These are phyloP conservation scores for Procambarus clarkii DNA, from an alignment of 1,140 invertebrate genomes.

Conservation along the genomic window DNA sequence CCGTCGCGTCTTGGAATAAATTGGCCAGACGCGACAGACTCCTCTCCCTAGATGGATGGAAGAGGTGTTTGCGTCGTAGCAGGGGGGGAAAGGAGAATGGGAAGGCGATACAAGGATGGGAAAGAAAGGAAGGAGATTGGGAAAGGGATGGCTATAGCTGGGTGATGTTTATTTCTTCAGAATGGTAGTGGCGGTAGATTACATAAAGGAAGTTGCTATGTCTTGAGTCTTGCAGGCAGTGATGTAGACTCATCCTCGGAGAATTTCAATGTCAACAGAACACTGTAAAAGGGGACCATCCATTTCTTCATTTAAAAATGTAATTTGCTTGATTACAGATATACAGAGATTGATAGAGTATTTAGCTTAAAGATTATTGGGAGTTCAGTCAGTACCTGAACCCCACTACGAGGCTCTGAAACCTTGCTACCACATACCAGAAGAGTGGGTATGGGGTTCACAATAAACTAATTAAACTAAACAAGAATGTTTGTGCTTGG, in stretches of 20 bases:
- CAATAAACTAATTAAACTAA: too few species aligned
- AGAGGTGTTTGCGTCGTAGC: not conserved
- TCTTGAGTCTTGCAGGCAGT: not conserved
- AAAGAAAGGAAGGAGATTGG: not conserved
- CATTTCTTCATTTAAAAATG: too few species aligned
- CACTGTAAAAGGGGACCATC: too few species aligned
- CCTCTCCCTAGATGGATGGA: not conserved
- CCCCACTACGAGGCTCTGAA: too few species aligned
- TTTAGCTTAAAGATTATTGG: too few species aligned
- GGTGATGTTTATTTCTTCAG: too few species aligned
- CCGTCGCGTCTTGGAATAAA: constrained; percentile 27
- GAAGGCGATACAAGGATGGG: not conserved
- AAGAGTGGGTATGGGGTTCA: too few species aligned
- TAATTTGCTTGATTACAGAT: too few species aligned
- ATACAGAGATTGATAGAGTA: too few species aligned
- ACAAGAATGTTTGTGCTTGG: too few species aligned
- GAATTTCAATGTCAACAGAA: not conserved
- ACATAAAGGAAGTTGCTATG: not conserved
- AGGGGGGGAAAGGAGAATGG: not conserved
- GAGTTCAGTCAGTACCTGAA: too few species aligned
- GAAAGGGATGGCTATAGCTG: not conserved
- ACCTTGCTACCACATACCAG: too few species aligned
- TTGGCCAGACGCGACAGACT: constrained; percentile 17
- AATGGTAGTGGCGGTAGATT: not conserved
- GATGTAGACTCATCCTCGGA: not conserved